Conservation (phyloP, 2,797 vertebrate genomes). For the Cryptoprocta ferox region DNA sequence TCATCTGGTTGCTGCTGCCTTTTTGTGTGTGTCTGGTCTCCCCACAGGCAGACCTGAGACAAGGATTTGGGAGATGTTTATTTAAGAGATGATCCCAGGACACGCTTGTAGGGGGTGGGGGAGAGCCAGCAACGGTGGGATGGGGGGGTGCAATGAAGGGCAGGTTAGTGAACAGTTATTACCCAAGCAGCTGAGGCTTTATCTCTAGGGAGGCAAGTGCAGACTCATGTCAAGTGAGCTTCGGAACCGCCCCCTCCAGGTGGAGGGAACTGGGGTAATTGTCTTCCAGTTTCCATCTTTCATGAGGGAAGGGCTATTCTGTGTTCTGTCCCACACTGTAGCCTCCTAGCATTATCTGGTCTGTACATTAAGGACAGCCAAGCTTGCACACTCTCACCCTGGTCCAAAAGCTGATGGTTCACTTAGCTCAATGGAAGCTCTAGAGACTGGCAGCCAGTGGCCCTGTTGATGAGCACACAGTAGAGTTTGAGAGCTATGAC, state of each 20-base stretch:
- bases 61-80: background rate
- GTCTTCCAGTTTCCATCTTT: background rate
- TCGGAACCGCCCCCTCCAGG: background rate
- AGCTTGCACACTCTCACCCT: background rate
- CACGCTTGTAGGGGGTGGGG: no score
- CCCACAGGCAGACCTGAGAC: background rate
- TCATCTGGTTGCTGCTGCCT: background rate
- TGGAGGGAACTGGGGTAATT: background rate
- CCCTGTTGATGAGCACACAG: no score
- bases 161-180: background rate
- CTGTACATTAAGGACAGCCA: fast-evolving
- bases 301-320: background rate
- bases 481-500: background rate
- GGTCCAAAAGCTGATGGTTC: background rate
- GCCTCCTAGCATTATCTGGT: fast-evolving
- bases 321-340: background rate
- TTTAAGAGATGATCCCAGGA: background rate
- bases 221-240: background rate
- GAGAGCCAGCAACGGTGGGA: background rate
- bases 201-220: background rate
- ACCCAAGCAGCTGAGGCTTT: background rate
- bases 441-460: background rate
- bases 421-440: background rate
- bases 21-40: background rate
- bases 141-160: background rate